Evolutionary conservation across 2,888 invertebrate species (phyloP), one percentile per base, ranked within the genome.

Genomic region (Parnassius mnemosyne): DNA sequence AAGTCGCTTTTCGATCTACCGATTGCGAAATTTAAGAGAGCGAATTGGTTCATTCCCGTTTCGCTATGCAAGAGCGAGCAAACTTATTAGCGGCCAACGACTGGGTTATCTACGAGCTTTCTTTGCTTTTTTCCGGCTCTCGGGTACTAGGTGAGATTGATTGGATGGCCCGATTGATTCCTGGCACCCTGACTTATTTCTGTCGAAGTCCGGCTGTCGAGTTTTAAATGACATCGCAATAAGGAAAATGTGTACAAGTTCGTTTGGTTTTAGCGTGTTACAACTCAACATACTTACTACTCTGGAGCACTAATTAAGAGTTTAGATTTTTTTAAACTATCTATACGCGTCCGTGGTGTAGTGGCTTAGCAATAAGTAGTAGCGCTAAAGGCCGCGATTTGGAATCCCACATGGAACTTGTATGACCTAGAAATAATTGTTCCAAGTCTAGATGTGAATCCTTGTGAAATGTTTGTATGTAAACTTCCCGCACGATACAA

Each of bases 61-160:
- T 73, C 76, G 81, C 78, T 80, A 87, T 89, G 90, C 87, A 86
- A 89, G 86, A 89, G 86, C 79, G 89, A 81, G 83, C 87, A 87
- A 86, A 87, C 87, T 88, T 86, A 87, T 88, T 87, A 87, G 85
- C 85, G 77, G 73, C 76, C 74, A 70, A 71, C 67, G 74, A 73
- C 73, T 72, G 74, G 77, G 79, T 77, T 79, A 80, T 80, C 75
- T 72, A 71, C 68, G 74, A 77, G 76, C 75, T 81, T 85, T 75
- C 81, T 86, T 87, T 85, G 82, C 87, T 87, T 87, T 89, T 89
- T 89, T 76, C 83, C 83, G 80, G 82, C 81, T 81, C 82, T 80
- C 76, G 77, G 73, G 68, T 53, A 69, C 69, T 69, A 74, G 72
- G 75, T 74, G 71, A 76, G 85, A 84, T 85, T 88, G 88, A 88